phyloP scores from a whole-genome alignment of 2,113 vertebrate species.

The Podiceps cristatus region DNA sequence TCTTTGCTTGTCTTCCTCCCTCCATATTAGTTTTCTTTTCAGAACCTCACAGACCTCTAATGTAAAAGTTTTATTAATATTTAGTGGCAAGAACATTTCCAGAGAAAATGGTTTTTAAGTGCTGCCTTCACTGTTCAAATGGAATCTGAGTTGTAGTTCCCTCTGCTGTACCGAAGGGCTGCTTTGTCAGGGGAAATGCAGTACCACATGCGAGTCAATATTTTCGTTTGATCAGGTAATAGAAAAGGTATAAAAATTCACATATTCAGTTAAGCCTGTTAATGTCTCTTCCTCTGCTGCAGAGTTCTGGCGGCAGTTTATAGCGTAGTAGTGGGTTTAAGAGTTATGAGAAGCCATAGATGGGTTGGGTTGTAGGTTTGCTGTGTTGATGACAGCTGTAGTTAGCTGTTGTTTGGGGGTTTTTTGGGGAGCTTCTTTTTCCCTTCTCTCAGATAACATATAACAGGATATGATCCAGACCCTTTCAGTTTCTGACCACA shows the following conservation, averaged over 20 bases:
- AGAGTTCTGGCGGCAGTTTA: neutral
- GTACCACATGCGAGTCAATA: neutral
- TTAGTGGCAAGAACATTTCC: conserved; percentile 6
- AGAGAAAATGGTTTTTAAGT: conserved; percentile 9
- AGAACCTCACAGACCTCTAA: neutral
- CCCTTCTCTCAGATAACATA: neutral
- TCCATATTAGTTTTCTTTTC: neutral
- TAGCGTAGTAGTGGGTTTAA: neutral
- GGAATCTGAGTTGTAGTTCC: neutral
- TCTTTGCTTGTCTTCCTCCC: neutral
- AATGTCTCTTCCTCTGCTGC: neutral
- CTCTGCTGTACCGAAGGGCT: neutral
- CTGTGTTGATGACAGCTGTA: neutral
- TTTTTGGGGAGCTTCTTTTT: neutral
- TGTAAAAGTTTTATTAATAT: conserved; percentile 45
- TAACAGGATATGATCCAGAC: neutral
- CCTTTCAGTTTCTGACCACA: neutral
- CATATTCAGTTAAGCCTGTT: neutral
- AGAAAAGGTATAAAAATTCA: neutral
- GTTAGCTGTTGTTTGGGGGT: neutral
- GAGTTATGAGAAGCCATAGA: neutral
- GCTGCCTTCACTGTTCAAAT: neutral
- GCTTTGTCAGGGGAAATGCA: neutral
- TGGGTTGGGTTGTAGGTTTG: neutral
- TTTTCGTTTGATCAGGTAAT: neutral